Conservation (phyloP, 35 echinoderm and acorn worm species). For the Holothuria glaberrima region DNA sequence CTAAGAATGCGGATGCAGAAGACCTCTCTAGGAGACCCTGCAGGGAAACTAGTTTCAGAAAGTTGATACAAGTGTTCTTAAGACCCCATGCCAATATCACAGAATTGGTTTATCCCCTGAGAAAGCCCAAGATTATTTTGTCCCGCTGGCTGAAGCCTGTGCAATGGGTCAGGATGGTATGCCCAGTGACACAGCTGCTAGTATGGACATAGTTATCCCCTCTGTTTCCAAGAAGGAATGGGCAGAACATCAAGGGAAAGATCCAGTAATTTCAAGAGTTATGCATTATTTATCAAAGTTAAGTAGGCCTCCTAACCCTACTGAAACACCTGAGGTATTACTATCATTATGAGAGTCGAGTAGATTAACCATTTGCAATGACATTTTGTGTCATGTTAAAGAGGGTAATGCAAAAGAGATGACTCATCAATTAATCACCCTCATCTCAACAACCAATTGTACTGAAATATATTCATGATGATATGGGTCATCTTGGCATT, state of each 20-base stretch:
- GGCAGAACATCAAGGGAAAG: neutral
- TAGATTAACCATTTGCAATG: neutral
- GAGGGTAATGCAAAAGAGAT: neutral
- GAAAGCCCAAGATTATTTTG: neutral
- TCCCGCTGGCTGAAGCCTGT: neutral
- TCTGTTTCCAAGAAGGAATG: neutral
- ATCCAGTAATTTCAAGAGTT: constrained; percentile 13
- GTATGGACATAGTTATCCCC: neutral
- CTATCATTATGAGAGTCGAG: neutral
- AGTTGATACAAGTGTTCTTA: neutral
- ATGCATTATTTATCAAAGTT: neutral
- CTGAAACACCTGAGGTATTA: neutral
- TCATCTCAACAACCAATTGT: neutral
- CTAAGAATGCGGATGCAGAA: constrained; percentile 42
- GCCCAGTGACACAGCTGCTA: neutral
- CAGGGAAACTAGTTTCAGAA: neutral
- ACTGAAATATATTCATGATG: neutral
- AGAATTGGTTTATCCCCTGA: neutral
- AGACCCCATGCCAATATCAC: constrained; percentile 9
- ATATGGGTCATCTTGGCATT: constrained; percentile 48
- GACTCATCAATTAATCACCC: constrained; percentile 20
- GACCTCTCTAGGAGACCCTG: constrained; percentile 18
- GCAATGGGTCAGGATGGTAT: neutral
- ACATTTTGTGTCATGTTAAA: neutral
- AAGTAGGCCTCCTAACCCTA: neutral